Evolutionary conservation across 1,140 invertebrate species (phyloP), one percentile per base, ranked within the genome.

Genomic region (Drosophila truncata): DNA sequence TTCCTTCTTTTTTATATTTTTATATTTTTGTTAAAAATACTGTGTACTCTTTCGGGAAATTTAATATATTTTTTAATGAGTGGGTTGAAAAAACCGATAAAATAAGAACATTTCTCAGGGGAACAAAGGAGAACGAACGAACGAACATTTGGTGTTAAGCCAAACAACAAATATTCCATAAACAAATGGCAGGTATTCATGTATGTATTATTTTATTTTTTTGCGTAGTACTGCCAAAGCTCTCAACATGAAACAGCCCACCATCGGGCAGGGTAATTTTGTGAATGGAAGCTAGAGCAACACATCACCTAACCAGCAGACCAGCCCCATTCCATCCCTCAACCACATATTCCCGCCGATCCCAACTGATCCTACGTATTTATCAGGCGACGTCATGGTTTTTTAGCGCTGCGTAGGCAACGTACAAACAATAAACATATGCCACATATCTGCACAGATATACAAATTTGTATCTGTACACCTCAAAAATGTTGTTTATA

Each of bases 361-460:
- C 61, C 65, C 65, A 69, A 14, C 44, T 33, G 46, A 76, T 52
- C 52, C 69, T 71, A 67, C 76, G 67, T 77, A 78, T 83, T 84
- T 76, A 50, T 86, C 50, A 27, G 42, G 23, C 55, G 62, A 87
- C 84, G 84, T 87, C 84, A 87, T 81, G 76, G 85, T 87, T 80
- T 80, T 73, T 65, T 65, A 54, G 57, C 41, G 52, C 44, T 69
- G 62, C 63, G 59, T 59, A 70, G 66, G 79, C 66, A 59, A 35
- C 6, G 47, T 78, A 74, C 62, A 75, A 54, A 82, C 73, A 86
- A 83, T 83, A 88, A 83, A 88, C 76, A 80, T 79, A 62, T 62
- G 70, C 62, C 52, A 39, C 59, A 80, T 66, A 85, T 61, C 63
- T 67, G 65, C 57, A 49, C 50, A 61, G 35, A 35, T 46, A 44